Evolutionary conservation across 2,113 vertebrate species (phyloP).

Genomic region (Podarcis muralis): DNA sequence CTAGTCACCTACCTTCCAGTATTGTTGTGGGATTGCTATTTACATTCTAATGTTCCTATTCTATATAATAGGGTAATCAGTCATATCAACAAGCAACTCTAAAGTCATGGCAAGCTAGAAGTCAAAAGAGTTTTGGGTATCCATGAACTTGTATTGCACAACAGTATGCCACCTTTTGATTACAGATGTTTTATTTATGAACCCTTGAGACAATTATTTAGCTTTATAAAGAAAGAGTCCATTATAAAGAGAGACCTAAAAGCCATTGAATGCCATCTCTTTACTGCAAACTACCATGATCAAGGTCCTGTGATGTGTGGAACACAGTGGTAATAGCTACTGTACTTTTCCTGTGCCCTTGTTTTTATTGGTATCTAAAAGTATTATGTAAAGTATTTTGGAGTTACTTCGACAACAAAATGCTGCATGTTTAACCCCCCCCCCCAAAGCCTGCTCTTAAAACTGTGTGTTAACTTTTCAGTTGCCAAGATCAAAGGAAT

Average conservation of each 20-base stretch:
- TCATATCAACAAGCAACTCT: background rate
- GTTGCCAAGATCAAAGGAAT: too few relatives aligned
- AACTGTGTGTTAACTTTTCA: background rate
- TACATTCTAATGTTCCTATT: background rate
- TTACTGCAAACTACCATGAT: conserved; percentile 42
- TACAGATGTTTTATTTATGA: conserved; percentile 71
- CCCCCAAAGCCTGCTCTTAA: background rate
- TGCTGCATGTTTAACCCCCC: background rate
- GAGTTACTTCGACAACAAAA: conserved; percentile 18
- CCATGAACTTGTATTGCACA: conserved; percentile 41
- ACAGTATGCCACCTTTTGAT: conserved; percentile 39
- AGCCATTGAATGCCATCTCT: conserved; percentile 55
- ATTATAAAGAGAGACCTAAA: conserved; percentile 37
- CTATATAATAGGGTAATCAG: background rate
- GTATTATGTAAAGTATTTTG: background rate
- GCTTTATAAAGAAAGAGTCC: too few relatives aligned
- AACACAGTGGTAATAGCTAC: background rate
- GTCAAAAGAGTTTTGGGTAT: conserved; percentile 27
- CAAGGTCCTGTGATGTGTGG: conserved; percentile 7
- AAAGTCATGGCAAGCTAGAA: background rate
- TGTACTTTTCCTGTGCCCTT: background rate
- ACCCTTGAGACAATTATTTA: conserved; percentile 56
- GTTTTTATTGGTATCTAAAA: conserved; percentile 17
- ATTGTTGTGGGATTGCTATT: too few relatives aligned
- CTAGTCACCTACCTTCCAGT: too few relatives aligned